phyloP scores from a whole-genome alignment of 2,888 invertebrate genomes.

The Leptothorax acervorum region DNA sequence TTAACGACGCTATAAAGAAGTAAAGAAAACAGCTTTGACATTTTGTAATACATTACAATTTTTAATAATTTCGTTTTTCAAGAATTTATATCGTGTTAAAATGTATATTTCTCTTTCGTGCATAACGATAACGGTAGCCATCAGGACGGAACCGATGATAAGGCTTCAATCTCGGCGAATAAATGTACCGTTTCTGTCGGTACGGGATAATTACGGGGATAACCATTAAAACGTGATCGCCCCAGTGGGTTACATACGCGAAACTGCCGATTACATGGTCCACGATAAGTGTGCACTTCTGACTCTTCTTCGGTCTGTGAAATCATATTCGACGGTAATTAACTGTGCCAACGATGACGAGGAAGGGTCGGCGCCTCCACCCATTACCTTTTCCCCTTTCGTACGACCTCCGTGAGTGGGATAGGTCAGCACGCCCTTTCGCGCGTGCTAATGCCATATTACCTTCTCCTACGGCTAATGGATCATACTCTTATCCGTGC shows the following conservation, averaged over 20 bases:
- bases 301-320: slow-evolving; percentile 53
- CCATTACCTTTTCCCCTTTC: slow-evolving; percentile 72
- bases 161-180: neutral
- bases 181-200: neutral
- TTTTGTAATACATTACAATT: neutral
- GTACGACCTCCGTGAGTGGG: slow-evolving; percentile 67
- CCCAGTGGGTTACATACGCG: neutral
- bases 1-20: neutral
- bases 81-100: slow-evolving; percentile 1
- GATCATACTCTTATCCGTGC: slow-evolving; percentile 72
- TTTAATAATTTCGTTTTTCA: neutral
- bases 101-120: neutral
- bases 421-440: slow-evolving; percentile 78
- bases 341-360: slow-evolving; percentile 61
- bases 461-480: slow-evolving; percentile 74
- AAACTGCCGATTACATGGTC: slow-evolving; percentile 44
- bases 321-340: slow-evolving; percentile 70
- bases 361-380: slow-evolving; percentile 60
- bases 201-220: slow-evolving; percentile 13
- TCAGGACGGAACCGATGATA: neutral
- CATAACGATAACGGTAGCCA: neutral
- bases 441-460: slow-evolving; percentile 77
- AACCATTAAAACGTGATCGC: slow-evolving; percentile 13
- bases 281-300: slow-evolving; percentile 39
- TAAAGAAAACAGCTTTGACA: neutral